These are phyloP conservation scores for Todus mexicanus DNA, from an alignment of 2,797 vertebrate species.

Conservation along the genomic window DNA sequence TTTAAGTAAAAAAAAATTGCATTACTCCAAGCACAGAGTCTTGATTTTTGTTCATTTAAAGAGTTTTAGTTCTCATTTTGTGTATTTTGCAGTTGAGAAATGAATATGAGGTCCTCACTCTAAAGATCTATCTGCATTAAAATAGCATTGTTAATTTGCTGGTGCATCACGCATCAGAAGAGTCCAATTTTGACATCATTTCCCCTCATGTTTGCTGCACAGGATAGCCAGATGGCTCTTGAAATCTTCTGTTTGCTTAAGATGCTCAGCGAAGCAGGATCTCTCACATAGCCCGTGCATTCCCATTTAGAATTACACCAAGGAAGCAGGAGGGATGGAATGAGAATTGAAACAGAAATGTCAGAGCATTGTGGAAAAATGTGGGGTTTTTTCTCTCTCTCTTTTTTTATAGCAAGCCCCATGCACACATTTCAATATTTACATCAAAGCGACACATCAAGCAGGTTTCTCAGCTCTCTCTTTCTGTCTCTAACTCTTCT, in stretches of 20 bases:
- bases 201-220: neutral
- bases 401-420: neutral
- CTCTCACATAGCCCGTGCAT: neutral
- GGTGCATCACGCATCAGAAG: neutral
- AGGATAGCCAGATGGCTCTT: constrained; percentile 38
- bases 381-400: neutral
- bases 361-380: constrained; percentile 18
- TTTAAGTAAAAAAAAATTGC: neutral
- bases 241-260: constrained; percentile 40
- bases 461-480: neutral
- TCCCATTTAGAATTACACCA: neutral
- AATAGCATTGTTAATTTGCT: neutral
- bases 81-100: neutral
- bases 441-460: constrained; percentile 14
- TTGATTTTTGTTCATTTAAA: neutral
- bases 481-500: neutral
- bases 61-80: neutral
- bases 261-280: neutral
- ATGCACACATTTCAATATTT: constrained; percentile 6
- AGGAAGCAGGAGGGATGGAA: neutral
- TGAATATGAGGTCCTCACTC: neutral
- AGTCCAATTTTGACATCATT: constrained; percentile 15
- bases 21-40: neutral
- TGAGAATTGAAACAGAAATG: constrained; percentile 39
- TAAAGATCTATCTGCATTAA: neutral